Percentiles rank a stretch among this genome's conserved stretches.
Evolutionary conservation across 2,888 invertebrate genomes (phyloP).

Genomic region (Caradrina kadenii): DNA sequence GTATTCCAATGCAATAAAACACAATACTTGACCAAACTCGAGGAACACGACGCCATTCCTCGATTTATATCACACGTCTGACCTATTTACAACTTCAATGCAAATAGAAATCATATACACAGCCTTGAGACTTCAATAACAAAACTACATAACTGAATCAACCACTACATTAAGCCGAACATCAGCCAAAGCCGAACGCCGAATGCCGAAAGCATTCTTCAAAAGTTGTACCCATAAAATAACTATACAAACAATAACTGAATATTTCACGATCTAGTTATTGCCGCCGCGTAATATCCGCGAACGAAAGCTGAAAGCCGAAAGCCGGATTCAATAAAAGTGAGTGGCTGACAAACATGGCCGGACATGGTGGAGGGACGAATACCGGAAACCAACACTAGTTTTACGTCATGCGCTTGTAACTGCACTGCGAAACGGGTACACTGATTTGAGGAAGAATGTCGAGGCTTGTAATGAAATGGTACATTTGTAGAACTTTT

Average conservation of each 20-base stretch:
- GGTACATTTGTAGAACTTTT: too few species aligned
- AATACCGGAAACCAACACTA: conserved; percentile 40
- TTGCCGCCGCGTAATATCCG: conserved; percentile 51
- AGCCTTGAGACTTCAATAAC: conserved; percentile 35
- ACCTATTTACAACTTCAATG: conserved; percentile 38
- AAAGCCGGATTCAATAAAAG: conserved; percentile 63
- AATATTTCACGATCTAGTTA: conserved; percentile 58
- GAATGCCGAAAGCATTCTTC: conserved; percentile 38
- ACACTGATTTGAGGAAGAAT: conserved; percentile 5
- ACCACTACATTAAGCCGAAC: conserved; percentile 43
- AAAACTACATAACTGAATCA: conserved; percentile 46
- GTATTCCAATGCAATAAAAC: conserved; percentile 38
- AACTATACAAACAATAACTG: conserved; percentile 49
- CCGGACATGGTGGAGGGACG: conserved; percentile 26
- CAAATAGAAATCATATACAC: conserved; percentile 30
- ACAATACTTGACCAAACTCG: conserved; percentile 39
- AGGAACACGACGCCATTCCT: conserved; percentile 21
- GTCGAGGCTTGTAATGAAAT: neutral
- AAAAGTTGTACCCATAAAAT: conserved; percentile 55
- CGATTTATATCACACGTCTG: conserved; percentile 24
- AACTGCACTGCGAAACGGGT: conserved; percentile 24
- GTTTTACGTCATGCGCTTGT: conserved; percentile 45
- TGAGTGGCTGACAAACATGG: conserved; percentile 63
- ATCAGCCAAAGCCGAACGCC: conserved; percentile 5
- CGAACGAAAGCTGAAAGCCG: conserved; percentile 33